A percentile compares a stretch with the other conserved stretches of the same genome.
These are phyloP conservation scores for Streptopelia turtur DNA, from an alignment of 2,797 vertebrate genomes.

Conservation along the genomic window DNA sequence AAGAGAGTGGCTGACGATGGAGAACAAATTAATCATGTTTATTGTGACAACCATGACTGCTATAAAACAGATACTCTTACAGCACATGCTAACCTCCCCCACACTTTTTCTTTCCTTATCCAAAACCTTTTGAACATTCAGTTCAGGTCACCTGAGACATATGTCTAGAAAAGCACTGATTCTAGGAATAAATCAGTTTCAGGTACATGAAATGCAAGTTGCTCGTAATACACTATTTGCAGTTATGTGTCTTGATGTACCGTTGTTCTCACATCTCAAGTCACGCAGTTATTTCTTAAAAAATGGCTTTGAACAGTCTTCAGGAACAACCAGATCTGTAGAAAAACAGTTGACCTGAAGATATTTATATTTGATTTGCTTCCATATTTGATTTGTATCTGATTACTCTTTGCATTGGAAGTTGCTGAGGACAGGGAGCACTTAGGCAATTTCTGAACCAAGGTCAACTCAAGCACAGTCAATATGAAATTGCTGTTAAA, in stretches of 20 bases:
- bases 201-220: background rate
- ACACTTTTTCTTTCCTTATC: background rate
- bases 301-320: background rate
- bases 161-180: background rate
- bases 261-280: background rate
- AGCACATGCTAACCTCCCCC: conserved; percentile 11
- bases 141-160: background rate
- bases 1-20: conserved; percentile 55
- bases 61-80: conserved; percentile 65
- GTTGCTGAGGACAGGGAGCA: background rate
- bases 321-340: background rate
- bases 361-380: background rate
- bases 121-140: conserved; percentile 9
- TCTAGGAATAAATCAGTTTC: background rate
- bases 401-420: background rate
- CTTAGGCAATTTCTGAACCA: background rate
- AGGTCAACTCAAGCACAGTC: background rate
- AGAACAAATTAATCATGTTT: conserved; percentile 72
- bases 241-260: background rate
- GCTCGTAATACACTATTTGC: background rate
- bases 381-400: background rate
- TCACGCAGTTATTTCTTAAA: background rate
- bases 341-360: background rate
- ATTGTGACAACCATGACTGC: conserved; percentile 64
- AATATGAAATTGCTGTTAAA: background rate